Evolutionary conservation across 2,888 invertebrate genomes (phyloP), one percentile per base, ranked within the genome.

Genomic region (Seira sanloemensis): DNA sequence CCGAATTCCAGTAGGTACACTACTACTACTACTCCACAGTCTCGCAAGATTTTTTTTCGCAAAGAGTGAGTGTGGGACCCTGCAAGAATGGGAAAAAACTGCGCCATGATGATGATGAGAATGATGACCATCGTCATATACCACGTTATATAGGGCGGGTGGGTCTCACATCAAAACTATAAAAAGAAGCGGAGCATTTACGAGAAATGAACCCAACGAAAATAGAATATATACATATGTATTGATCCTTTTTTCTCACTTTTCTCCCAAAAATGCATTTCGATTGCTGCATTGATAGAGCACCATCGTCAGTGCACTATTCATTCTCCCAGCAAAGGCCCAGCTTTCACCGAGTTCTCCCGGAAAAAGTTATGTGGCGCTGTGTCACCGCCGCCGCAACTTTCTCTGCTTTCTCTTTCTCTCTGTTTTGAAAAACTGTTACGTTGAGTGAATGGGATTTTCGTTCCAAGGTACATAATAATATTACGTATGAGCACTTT

Each of bases 241-340:
- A 37, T 37, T 12, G 37, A 37, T 37, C 37, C 37, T 37, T 12
- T 37, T 37, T 7, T 37, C 12, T 7, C 12, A 37, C 37, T 37
- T 37, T n/a, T 37, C 37, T 37, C 37, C 12, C 37, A 19, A 69
- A 80, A 68, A 24, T 73, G 73, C 73, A 73, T 68, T 66, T 46
- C 12, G 62, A 75, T 74, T 69, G 25, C 75, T 81, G 81, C 81
- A 81, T 75, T 81, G 80, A 62, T 69, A 27, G 12, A 23, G 50
- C 58, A 66, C 65, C 65, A 19, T 37, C n/a, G 21, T 21, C 37
- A 37, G 37, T 37, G 37, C 37, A 37, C n/a, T n/a, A 62, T n/a
- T n/a, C n/a, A n/a, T 4, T 62, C n/a, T 62, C 21, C 4, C 4
- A 18, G 62, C 4, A 62, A 62, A 62, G 62, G 4, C n/a, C n/a